Conservation (phyloP, 2,888 invertebrate genomes). For the Drosophila fulvimacula region DNA sequence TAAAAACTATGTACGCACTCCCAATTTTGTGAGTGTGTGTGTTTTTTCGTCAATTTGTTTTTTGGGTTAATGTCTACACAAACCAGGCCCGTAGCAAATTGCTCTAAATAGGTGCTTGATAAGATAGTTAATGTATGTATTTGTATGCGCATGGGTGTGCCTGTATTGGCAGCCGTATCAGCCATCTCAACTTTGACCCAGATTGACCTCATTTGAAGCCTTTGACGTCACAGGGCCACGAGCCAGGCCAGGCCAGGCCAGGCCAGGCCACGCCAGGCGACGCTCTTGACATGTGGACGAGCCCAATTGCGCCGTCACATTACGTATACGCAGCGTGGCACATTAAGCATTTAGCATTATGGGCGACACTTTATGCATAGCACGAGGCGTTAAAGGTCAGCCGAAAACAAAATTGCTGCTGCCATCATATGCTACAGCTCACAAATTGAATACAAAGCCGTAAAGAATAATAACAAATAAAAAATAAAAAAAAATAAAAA, state of each 20-base stretch:
- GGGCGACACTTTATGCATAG: slow-evolving; percentile 49
- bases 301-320: not conserved
- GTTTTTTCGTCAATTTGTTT: slow-evolving; percentile 1
- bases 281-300: slow-evolving; percentile 3
- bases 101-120: slow-evolving; percentile 22
- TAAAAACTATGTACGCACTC: slow-evolving; percentile 18
- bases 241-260: not conserved
- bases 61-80: slow-evolving; percentile 48
- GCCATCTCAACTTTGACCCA: slow-evolving; percentile 30
- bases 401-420: slow-evolving; percentile 14
- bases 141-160: not conserved
- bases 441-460: slow-evolving; percentile 40
- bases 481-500: not conserved
- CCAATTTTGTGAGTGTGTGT: not conserved
- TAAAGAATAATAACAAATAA: slow-evolving; percentile 28
- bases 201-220: slow-evolving; percentile 26
- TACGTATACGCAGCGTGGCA: slow-evolving; percentile 45
- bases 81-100: slow-evolving; percentile 22
- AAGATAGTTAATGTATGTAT: slow-evolving; percentile 22
- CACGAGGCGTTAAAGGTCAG: slow-evolving; percentile 69
- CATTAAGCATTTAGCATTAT: slow-evolving; percentile 28
- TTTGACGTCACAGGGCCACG: slow-evolving; percentile 34
- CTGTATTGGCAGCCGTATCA: not conserved
- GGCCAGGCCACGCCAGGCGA: not conserved
- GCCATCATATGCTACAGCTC: slow-evolving; percentile 35